Percentiles rank a stretch among this genome's conserved stretches.
Conservation (phyloP, 2,797 vertebrate species). For the Sparidentex hasta region DNA sequence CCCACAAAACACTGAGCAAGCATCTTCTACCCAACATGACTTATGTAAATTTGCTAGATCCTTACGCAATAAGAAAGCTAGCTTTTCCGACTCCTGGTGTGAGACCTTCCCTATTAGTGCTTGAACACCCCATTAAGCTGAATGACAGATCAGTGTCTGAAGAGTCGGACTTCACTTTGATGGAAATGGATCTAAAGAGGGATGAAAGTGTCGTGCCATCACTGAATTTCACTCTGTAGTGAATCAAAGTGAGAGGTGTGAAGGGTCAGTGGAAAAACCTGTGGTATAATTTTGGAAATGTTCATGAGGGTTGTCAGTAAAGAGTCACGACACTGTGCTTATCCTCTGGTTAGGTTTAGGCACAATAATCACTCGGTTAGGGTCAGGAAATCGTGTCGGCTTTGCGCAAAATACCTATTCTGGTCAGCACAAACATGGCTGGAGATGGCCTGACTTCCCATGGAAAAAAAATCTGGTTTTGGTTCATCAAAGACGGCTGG, state of each 20-base stretch:
- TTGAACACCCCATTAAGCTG: background rate
- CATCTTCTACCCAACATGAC: background rate
- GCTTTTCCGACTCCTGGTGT: background rate
- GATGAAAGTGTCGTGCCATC: background rate
- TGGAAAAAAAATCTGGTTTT: too few relatives aligned
- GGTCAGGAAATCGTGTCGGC: too few relatives aligned
- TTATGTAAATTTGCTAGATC: background rate
- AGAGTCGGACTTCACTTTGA: conserved; percentile 10
- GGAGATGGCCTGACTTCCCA: too few relatives aligned
- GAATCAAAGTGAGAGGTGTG: conserved; percentile 1
- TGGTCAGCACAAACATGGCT: too few relatives aligned
- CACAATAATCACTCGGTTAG: too few relatives aligned
- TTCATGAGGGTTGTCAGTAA: background rate
- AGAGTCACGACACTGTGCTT: background rate
- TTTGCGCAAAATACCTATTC: too few relatives aligned
- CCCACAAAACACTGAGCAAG: too few relatives aligned
- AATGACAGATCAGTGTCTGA: background rate
- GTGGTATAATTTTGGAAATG: background rate
- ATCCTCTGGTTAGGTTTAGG: too few relatives aligned
- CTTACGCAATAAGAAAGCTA: background rate
- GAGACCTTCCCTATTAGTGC: background rate
- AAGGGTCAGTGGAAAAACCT: background rate
- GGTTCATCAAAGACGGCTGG: too few relatives aligned
- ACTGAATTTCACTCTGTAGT: conserved; percentile 11
- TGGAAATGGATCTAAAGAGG: conserved; percentile 6